Evolutionary conservation across 2,888 invertebrate genomes (phyloP), one percentile per base, ranked within the genome.

Genomic region (Hydrotaea cyrtoneurina): DNA sequence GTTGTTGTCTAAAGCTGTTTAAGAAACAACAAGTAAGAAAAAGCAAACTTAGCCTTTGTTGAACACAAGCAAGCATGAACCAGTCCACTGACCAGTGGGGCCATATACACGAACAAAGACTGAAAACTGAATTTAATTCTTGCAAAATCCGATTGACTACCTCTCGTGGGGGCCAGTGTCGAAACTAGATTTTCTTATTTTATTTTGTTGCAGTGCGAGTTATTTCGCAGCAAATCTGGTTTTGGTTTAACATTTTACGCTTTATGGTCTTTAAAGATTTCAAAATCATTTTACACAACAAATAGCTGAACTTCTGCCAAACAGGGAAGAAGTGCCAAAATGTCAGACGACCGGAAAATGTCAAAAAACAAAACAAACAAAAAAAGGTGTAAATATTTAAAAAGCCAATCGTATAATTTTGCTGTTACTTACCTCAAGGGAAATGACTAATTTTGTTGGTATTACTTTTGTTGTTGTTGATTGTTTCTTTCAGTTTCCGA

Each of bases 381-480:
- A 7, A 39, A 39, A 8, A 39, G 10, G 10, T 13, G 10, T 13
- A 39, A 39, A 39, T 39, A 39, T 39, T 39, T 39, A 39, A 39
- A 39, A 13, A 39, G 39, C 39, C 39, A 39, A 11, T 1, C 8
- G 11, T 8, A 39, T 39, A 36, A 17, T 64, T 66, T 64, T 36
- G n/a, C 17, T 31, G 0, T 50, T 55, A 74, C 74, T 71, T 78
- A 81, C 81, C 81, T 82, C 55, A 73, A 82, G 53, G 79, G 77
- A 85, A 79, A 85, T 82, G 81, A 85, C 76, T 79, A 79, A 81
- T 74, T 74, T 50, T 43, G 59, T 21, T 50, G 69, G 26, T 31
- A 36, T 53, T 39, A 8, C 1, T 39, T 8, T 39, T 8, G 3
- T 21, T 39, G 55, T 53, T 71, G 5, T 19, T 19, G 7, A 31